Conservation (phyloP, 2,113 vertebrate genomes). For the Dolichallabes microphthalmus region DNA sequence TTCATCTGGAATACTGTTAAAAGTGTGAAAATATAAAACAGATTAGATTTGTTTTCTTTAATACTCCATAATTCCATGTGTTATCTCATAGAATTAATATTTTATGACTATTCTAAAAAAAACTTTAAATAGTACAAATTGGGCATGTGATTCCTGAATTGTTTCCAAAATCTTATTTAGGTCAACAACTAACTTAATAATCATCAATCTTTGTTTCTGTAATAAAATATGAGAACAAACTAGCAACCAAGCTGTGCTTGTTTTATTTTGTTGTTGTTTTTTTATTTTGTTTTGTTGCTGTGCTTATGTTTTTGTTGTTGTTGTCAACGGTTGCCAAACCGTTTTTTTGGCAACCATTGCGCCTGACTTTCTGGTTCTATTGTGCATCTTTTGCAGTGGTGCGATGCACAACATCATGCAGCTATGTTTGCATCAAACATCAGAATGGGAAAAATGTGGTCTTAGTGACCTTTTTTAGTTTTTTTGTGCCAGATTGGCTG, state of each 20-base stretch:
- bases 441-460: not conserved
- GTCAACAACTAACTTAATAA: too few relatives aligned
- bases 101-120: not conserved
- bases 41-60: not conserved
- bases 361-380: not conserved
- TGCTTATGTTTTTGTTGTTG: not conserved
- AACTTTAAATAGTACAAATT: not conserved
- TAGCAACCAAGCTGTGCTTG: not conserved
- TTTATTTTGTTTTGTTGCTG: not conserved
- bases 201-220: not conserved
- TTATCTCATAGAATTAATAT: not conserved
- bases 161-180: not conserved
- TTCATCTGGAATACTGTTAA: not conserved
- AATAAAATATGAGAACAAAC: not conserved
- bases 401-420: not conserved
- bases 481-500: not conserved
- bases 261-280: not conserved
- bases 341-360: not conserved
- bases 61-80: not conserved
- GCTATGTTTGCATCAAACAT: not conserved
- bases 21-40: not conserved
- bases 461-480: too few relatives aligned
- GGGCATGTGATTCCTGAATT: not conserved
- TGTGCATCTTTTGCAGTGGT: not conserved
- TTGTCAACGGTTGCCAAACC: not conserved